phyloP scores from a whole-genome alignment of 2,888 invertebrate genomes.

The Hirtodrosophila alboralis region DNA sequence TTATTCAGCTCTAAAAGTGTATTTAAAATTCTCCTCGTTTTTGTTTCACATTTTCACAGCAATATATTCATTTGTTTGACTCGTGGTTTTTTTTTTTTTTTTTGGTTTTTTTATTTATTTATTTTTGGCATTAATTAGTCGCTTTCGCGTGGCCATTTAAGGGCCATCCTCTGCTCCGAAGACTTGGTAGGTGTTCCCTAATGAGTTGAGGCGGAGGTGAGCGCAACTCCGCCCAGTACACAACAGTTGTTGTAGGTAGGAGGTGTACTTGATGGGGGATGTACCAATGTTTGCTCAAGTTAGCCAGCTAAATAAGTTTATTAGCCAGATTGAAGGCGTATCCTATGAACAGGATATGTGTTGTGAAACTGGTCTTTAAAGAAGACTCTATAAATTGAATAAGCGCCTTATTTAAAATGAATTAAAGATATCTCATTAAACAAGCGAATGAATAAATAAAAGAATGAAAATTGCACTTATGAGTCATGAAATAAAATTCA shows the following conservation, averaged over 20 bases:
- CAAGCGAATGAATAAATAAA: slow-evolving; percentile 1
- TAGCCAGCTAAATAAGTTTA: slow-evolving; percentile 74
- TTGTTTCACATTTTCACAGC: not conserved
- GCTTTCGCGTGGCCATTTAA: slow-evolving; percentile 66
- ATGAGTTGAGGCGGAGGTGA: slow-evolving; percentile 69
- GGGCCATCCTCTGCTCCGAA: slow-evolving; percentile 29
- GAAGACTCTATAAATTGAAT: slow-evolving; percentile 25
- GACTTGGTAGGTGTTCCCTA: slow-evolving; percentile 68
- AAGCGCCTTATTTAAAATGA: slow-evolving; percentile 21
- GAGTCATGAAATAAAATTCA: slow-evolving; percentile 37
- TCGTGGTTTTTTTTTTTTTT: slow-evolving; percentile 43
- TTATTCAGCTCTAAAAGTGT: slow-evolving; percentile 6
- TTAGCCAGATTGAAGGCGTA: slow-evolving; percentile 61
- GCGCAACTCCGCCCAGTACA: slow-evolving; percentile 46
- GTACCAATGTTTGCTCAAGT: slow-evolving; percentile 68
- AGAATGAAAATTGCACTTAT: slow-evolving; percentile 34
- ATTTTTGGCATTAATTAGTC: slow-evolving; percentile 71
- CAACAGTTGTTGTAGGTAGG: slow-evolving; percentile 19
- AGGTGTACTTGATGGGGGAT: slow-evolving; percentile 71
- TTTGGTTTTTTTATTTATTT: slow-evolving; percentile 38
- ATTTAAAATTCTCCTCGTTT: slow-evolving; percentile 17
- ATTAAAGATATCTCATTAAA: slow-evolving; percentile 36
- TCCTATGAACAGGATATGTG: slow-evolving; percentile 1
- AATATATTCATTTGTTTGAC: slow-evolving; percentile 64
- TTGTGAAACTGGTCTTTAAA: slow-evolving; percentile 4